Percentiles rank a stretch among this genome's conserved stretches.
Conservation (phyloP, 23 tunicate genomes). For the Botrylloides violaceus region DNA sequence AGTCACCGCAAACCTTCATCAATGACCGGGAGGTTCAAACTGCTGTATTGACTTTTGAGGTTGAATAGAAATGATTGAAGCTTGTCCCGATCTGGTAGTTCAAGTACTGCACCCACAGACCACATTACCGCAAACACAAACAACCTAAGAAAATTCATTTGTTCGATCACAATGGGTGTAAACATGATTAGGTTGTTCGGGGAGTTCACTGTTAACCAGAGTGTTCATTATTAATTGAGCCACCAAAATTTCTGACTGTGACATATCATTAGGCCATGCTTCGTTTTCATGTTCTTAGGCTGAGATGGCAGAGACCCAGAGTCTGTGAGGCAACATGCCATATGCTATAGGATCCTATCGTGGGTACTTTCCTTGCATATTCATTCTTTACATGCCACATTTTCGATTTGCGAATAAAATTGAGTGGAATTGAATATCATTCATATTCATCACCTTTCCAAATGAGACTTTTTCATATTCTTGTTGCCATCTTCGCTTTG, state of each 20-base stretch:
- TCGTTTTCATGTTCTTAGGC: no score
- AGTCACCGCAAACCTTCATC: conserved; percentile 39
- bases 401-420: no score
- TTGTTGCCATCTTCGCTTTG: conserved; percentile 51
- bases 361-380: no score
- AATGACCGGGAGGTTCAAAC: conserved; percentile 53
- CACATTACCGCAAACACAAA: conserved; percentile 92
- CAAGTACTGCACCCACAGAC: conserved; percentile 94
- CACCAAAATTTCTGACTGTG: no score
- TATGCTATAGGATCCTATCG: no score
- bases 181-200: background rate
- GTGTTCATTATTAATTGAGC: background rate
- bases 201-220: background rate
- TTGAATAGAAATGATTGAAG: conserved; percentile 60
- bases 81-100: conserved; percentile 80
- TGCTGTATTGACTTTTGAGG: conserved; percentile 54
- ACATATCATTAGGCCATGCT: no score
- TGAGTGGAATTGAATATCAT: no score
- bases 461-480: conserved; percentile 52
- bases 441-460: conserved; percentile 35
- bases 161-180: no score
- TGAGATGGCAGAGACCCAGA: no score
- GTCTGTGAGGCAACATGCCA: no score
- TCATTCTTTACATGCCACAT: no score
- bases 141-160: conserved; percentile 29